phyloP scores from a whole-genome alignment of 2,888 invertebrate genomes.

The Lottia scabra region DNA sequence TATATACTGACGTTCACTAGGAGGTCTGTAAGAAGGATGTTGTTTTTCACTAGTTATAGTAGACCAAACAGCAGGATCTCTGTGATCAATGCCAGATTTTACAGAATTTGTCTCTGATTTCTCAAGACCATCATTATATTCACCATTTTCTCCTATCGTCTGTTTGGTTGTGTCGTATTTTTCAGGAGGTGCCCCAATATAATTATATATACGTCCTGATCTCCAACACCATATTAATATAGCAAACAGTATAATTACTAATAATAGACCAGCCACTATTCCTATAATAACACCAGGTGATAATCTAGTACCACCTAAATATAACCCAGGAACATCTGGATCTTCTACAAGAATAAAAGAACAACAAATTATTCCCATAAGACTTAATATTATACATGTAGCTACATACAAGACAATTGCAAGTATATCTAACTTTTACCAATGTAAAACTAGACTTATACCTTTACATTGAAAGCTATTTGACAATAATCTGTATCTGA shows the following conservation, averaged over 20 bases:
- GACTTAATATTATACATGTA: too few relatives aligned
- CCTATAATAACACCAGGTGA: conserved; percentile 54
- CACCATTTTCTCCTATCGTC: conserved; percentile 9
- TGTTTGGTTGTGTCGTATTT: conserved; percentile 6
- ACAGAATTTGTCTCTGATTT: conserved; percentile 15
- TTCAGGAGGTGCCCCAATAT: neutral
- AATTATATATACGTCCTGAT: conserved; percentile 36
- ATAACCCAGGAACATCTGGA: conserved; percentile 39
- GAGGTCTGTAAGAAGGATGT: neutral
- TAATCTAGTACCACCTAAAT: conserved; percentile 38
- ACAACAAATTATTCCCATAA: neutral
- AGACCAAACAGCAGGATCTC: conserved; percentile 24
- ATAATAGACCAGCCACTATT: conserved; percentile 46
- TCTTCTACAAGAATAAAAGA: conserved; percentile 38
- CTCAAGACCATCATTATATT: conserved; percentile 4
- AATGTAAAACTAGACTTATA: too few relatives aligned
- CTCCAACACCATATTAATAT: conserved; percentile 55
- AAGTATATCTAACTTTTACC: too few relatives aligned
- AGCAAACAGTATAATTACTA: conserved; percentile 43
- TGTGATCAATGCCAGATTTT: conserved; percentile 15
- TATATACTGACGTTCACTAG: conserved; percentile 28
- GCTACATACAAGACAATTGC: too few relatives aligned
- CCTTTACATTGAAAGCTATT: too few relatives aligned
- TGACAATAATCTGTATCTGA: too few relatives aligned
- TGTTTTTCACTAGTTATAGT: conserved; percentile 14